These are phyloP conservation scores for Odontocolon sp. DNA, from an alignment of 2,888 invertebrate genomes.

Conservation along the genomic window DNA sequence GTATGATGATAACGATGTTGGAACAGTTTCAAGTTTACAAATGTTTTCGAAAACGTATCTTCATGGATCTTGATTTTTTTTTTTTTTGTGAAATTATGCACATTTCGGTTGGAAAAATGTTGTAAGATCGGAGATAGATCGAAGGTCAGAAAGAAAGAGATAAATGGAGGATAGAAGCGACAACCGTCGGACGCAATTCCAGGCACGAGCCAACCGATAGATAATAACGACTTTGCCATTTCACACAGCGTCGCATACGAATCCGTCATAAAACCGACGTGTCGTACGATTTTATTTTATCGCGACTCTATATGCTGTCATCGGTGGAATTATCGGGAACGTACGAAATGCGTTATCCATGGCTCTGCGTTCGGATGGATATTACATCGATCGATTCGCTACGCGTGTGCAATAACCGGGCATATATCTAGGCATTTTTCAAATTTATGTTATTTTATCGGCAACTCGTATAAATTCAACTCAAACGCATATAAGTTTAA, in stretches of 20 bases:
- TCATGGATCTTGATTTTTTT: too few species aligned
- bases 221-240: slow-evolving; percentile 6
- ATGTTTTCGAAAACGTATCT: too few species aligned
- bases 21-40: too few species aligned
- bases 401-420: slow-evolving; percentile 13
- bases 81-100: too few species aligned
- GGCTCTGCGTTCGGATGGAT: slow-evolving; percentile 21
- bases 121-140: too few species aligned
- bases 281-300: slow-evolving; percentile 15
- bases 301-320: slow-evolving; percentile 7
- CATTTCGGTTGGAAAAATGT: too few species aligned
- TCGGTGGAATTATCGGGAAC: slow-evolving; percentile 16
- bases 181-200: neutral
- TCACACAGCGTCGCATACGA: neutral
- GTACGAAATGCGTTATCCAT: neutral
- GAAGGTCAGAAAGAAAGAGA: too few species aligned
- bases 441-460: slow-evolving; percentile 18
- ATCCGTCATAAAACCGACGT: slow-evolving; percentile 14
- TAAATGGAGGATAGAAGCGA: too few species aligned
- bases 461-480: neutral
- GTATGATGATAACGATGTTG: too few species aligned
- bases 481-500: too few species aligned
- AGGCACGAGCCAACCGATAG: slow-evolving; percentile 2
- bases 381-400: neutral
- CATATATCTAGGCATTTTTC: neutral